Base-by-base conservation (phyloP, 2,797 vertebrate genomes). In the Helostoma temminkii region DNA sequence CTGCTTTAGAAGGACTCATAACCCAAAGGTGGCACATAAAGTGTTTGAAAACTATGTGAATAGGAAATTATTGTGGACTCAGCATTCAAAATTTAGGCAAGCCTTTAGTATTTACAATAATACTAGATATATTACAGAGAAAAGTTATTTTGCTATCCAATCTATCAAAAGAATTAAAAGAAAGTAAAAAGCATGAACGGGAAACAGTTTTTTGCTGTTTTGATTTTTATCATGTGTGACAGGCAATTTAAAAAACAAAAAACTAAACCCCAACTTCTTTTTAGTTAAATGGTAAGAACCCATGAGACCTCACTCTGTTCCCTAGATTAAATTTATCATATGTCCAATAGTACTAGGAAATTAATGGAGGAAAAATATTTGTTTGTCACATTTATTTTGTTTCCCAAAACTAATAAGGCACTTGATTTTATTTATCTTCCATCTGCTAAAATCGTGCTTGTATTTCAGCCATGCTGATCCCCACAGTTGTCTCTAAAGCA, bases 391-490 rank as follows among this genome's bases (percentile, higher is more conserved):
- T 36, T 70, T 39, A 12, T 16, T 71, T 48, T 58, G 30, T 69
- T n/a, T 64, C 36, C 41, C 30, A 63, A 61, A 16, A 36, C 9
- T 39, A 66, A 74, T 30, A 55, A 43, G 30, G 6, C 42, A 65
- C 71, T 73, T 50, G 68, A 45, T 73, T 37, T 19, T 26, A 22
- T 16, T 55, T 22, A 76, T 28, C 21, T 54, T 15, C 77, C 61
- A 78, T 81, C 62, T 81, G 73, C 63, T 59, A 53, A 62, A 12
- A 65, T 65, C 4, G 15, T 46, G 67, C 32, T 30, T 58, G 11
- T 37, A 53, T 67, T 56, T 77, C 60, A 79, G 39, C 69, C 47
- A 28, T 19, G 39, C 19, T 75, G 47, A 80, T 83, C 69, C 62
- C 37, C 43, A 26, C 78, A 75, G 49, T 54, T 81, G 74, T 70